These are phyloP conservation scores for Crematogaster levior DNA, from an alignment of 2,888 invertebrate species.

Conservation along the genomic window DNA sequence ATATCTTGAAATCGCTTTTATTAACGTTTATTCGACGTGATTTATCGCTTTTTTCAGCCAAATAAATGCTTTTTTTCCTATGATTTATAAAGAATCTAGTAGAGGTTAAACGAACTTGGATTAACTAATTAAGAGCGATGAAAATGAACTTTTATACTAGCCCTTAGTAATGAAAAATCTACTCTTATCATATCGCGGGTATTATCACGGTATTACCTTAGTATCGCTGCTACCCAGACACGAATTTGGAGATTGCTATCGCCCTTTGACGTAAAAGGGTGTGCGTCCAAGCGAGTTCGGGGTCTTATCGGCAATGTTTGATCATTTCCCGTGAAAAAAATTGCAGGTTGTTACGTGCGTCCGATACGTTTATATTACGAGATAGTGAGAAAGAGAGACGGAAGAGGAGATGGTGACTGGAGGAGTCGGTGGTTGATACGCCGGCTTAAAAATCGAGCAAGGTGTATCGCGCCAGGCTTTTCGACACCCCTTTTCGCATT, in stretches of 20 bases:
- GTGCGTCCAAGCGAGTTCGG: slow-evolving; percentile 57
- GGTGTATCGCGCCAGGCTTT: slow-evolving; percentile 60
- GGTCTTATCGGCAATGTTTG: slow-evolving; percentile 68
- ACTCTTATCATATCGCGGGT: slow-evolving; percentile 15
- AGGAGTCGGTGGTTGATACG: slow-evolving; percentile 51
- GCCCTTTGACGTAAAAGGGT: slow-evolving; percentile 62
- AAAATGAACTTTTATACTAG: neutral
- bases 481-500: slow-evolving; percentile 61
- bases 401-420: slow-evolving; percentile 3
- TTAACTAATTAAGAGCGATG: slow-evolving; percentile 12
- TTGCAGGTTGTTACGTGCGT: slow-evolving; percentile 77
- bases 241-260: slow-evolving; percentile 73
- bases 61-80: neutral
- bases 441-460: slow-evolving; percentile 60
- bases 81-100: neutral
- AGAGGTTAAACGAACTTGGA: neutral
- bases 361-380: slow-evolving; percentile 70
- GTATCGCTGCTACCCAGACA: slow-evolving; percentile 26
- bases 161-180: slow-evolving; percentile 24
- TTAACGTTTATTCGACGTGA: neutral
- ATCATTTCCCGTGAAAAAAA: slow-evolving; percentile 71
- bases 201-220: slow-evolving; percentile 44
- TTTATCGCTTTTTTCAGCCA: neutral
- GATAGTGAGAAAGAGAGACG: neutral
- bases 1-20: neutral